phyloP scores from a whole-genome alignment of 1,140 invertebrate genomes.

The Calliphora vicina region DNA sequence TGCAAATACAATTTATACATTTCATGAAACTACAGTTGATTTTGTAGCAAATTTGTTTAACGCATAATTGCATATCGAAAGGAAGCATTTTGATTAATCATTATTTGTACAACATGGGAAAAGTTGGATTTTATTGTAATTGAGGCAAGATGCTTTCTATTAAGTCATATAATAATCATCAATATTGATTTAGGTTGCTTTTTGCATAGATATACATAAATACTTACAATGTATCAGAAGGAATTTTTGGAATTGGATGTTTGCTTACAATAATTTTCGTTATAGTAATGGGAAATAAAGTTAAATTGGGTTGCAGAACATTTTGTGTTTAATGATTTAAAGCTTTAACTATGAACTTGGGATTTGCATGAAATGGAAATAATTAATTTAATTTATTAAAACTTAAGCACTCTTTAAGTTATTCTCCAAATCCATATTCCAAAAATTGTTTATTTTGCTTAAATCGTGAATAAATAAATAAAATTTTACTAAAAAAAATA shows the following conservation, averaged over 20 bases:
- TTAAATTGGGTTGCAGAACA: no score
- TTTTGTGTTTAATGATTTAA: no score
- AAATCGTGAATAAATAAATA: no score
- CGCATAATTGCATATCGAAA: conserved; percentile 5
- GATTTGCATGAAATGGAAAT: no score
- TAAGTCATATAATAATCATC: neutral
- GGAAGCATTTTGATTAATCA: conserved; percentile 12
- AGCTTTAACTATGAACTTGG: no score
- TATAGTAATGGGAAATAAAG: no score
- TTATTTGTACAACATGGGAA: conserved; percentile 13
- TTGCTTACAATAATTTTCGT: neutral
- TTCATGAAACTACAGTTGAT: neutral
- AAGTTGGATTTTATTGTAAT: neutral
- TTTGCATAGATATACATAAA: no score
- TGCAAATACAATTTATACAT: neutral
- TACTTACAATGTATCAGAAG: neutral
- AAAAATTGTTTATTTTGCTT: no score
- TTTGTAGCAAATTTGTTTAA: neutral
- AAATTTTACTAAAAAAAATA: no score
- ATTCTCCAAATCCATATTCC: no score
- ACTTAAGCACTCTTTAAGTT: no score
- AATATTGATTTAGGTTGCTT: neutral
- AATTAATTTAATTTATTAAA: no score
- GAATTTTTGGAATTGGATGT: neutral
- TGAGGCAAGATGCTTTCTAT: neutral